Percentiles rank a stretch among this genome's conserved stretches.
phyloP scores from a whole-genome alignment of 1,140 invertebrate genomes.

The Brachionus angularis region DNA sequence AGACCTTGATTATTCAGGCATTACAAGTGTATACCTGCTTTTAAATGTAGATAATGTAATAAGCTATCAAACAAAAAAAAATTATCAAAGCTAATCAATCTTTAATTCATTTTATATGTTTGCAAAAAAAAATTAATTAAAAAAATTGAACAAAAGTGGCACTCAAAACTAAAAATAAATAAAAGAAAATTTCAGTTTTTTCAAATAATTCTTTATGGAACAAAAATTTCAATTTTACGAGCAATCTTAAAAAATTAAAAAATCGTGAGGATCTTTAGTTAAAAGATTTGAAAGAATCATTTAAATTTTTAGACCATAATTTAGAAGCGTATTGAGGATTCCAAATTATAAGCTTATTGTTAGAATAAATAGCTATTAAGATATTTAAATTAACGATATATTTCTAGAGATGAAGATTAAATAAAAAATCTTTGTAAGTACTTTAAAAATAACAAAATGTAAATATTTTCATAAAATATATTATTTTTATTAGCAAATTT shows the following conservation, averaged over 20 bases:
- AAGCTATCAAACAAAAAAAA: no score
- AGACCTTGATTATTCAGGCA: no score
- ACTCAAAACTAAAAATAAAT: constrained; percentile 34
- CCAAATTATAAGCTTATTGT: constrained; percentile 31
- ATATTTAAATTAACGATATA: constrained; percentile 33
- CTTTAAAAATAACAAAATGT: no score
- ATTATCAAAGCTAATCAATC: no score
- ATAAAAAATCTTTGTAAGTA: no score
- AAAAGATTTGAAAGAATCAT: not conserved
- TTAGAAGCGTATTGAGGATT: not conserved
- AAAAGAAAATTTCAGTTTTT: not conserved
- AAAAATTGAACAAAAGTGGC: constrained; percentile 31
- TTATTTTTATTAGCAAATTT: no score
- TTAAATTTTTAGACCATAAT: constrained; percentile 2
- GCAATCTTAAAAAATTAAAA: constrained; percentile 8
- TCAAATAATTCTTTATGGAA: not conserved
- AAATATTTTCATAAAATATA: no score
- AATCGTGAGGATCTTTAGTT: constrained; percentile 27
- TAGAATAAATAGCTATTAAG: constrained; percentile 23
- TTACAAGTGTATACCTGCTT: no score
- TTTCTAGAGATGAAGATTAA: no score
- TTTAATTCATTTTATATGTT: no score
- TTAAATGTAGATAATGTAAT: no score
- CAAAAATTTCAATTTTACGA: constrained; percentile 1
- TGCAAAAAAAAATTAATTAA: not conserved